Evolutionary conservation across 92 coral and sea anemone genomes (phyloP), one percentile per base, ranked within the genome.

Genomic region (Umimayanthus kanabou): DNA sequence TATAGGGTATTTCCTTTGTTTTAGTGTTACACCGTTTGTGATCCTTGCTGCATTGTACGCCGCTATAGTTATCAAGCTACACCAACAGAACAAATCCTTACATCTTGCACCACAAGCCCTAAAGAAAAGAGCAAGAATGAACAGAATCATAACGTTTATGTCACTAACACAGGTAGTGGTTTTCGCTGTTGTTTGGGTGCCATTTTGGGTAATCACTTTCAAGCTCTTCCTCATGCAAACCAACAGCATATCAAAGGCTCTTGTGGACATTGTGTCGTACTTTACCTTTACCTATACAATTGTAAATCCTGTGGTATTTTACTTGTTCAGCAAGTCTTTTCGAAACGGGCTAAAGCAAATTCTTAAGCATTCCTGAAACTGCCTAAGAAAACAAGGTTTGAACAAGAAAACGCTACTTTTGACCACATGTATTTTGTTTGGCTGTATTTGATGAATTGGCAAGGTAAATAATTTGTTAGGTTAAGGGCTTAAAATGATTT

Each of bases 131-230:
- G 49, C 50, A 5, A 81, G 64, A 76, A 81, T 30, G 28, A 66
- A 81, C 53, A 45, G 18, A n/a, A 65, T 37, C 9, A 39, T 81
- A 23, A 81, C 75, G 11, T 23, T 81, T 23, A 81, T 81, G 85
- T 81, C 85, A n/a, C 66, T 78, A 28, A 50, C 85, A 7, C 6
- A 66, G 22, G 85, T 81, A 9, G 58, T 81, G 33, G 76, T 39
- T 42, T 81, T 81, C 9, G 85, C 55, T 1, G 76, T 26, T 1
- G 85, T 81, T 16, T 81, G 85, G 85, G 85, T 74, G 85, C 85
- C 85, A 81, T 81, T 81, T 66, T 81, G 85, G 85, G 15, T 66
- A 10, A 13, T 81, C 26, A 65, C 85, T 9, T 9, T 66, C 11
- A 42, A 66, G 57, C 40, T 81, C 2, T 9, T 81, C 26, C 37